Base-by-base conservation (phyloP, 2,113 vertebrate species). In the Nothobranchius furzeri region DNA sequence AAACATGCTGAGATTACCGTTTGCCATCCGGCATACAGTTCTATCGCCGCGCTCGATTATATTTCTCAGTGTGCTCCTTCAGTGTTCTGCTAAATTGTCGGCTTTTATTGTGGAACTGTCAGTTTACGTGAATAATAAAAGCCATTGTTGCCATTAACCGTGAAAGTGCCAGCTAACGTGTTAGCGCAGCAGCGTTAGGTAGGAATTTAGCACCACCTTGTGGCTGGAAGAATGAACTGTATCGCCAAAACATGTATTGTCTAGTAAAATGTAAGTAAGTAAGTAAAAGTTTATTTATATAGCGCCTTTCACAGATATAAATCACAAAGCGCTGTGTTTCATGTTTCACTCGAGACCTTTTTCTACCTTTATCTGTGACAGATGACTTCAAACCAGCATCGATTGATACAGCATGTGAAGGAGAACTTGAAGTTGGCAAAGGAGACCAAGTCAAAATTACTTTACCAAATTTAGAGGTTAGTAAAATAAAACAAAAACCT, bases 351-450 rank as follows among this genome's bases (percentile, higher is more conserved):
- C 20, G 20, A 20, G 20, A 20, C 20, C 1, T 40, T 40, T 40
- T 40, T 40, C 9, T 40, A 1, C 9, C 9, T 40, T 40, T 45
- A 7, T 57, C 78, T 68, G 1, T 36, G 61, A 63, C 90, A 99
- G 98, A 99, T 97, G 98, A 99, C 85, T 99, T 99, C 84, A 99
- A 99, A 82, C 98, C 97, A 80, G 98, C 98, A 12, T 99, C 98
- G 56, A 98, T 99, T 84, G 97, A 99, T 72, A 97, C 95, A 14
- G 85, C 95, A 17, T 96, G 95, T 90, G 96, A 98, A 92, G 98
- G 98, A 46, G 93, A 98, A 20, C 95, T 99, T 60, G 95, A 98
- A 87, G 96, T 99, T 35, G 97, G 98, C 68, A 97, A 98, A 93
- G 96, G 96, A 84, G 97, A 99, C 88, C 95, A 99, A 90, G 97